Percentiles rank a stretch among this genome's conserved stretches.
Evolutionary conservation across 2,113 vertebrate species (phyloP).

Genomic region (Hemicordylus capensis): DNA sequence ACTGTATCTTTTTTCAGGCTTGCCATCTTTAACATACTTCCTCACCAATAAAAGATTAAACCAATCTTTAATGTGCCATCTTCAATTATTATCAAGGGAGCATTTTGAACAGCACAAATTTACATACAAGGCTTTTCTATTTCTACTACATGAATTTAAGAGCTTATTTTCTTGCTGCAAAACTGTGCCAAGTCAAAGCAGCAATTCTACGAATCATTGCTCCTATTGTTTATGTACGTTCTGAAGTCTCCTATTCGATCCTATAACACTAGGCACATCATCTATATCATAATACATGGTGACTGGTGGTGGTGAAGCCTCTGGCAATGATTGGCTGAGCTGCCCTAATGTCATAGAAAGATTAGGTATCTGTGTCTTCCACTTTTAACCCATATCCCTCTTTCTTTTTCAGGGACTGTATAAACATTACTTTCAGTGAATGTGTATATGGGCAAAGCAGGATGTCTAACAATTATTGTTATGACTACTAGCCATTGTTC

Average conservation of each 20-base stretch:
- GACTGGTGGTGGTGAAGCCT: neutral
- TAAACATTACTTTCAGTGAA: no score
- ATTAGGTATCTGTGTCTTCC: neutral
- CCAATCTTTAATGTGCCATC: conserved; percentile 19
- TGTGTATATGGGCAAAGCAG: no score
- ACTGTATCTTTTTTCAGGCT: neutral
- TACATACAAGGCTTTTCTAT: neutral
- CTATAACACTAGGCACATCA: conserved; percentile 6
- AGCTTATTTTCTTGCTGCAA: neutral
- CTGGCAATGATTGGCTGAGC: neutral
- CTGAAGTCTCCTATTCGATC: neutral
- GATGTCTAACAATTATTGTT: no score
- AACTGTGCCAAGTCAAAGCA: neutral
- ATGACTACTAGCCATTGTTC: no score
- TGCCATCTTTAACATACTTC: neutral
- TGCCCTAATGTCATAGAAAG: neutral
- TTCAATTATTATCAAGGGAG: neutral
- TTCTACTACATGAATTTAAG: neutral
- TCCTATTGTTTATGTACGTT: neutral
- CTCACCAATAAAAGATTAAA: neutral
- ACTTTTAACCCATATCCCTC: neutral
- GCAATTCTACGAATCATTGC: neutral
- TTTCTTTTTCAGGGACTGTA: neutral
- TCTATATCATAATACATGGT: neutral
- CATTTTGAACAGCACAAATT: neutral